Base-by-base conservation (phyloP, 2,113 vertebrate genomes). In the Phocoena phocoena region DNA sequence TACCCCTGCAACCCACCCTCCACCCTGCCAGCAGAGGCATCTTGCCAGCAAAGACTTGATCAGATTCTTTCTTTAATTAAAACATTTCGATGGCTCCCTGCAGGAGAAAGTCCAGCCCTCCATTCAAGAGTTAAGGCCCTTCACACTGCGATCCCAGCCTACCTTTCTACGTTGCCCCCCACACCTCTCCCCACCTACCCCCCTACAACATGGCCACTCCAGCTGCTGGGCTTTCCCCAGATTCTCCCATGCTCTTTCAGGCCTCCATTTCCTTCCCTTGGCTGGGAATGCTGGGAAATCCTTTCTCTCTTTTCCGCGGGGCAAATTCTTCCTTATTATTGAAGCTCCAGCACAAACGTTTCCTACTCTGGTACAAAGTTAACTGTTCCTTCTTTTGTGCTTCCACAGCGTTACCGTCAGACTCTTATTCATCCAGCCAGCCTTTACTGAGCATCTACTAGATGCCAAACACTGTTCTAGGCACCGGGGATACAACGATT, bases 21-120 rank as follows among this genome's bases (percentile, higher is more conserved):
- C 21, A n/a, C 2, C 18, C 62, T 85, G 79, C 65, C 62, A 38
- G 33, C n/a, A 89, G 79, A 79, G 76, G 82, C 77, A 71, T 76
- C 62, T 92, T 80, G 81, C 88, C 79, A 92, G 84, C 63, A 88
- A 91, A 92, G 70, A 90, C 76, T 90, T 96, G 90, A 93, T 89
- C 23, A 28, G 76, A 97, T 76, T 97, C 84, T 96, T 90, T 93
- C 87, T 92, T 97, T 92, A 96, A 96, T 96, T 80, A 92, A 97
- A 97, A 96, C 81, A 96, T 92, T 94, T 93, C 53, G 77, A 65
- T 81, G 70, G 90, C 67, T 81, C 31, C 60, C 88, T 84, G 71
- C 47, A 76, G 85, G 90, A 71, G 63, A 18, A 95, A 89, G 89
- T 67, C 31, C 90, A 90, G 33, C 50, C 65, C n/a, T 87, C 70